Conservation (phyloP, 1,140 invertebrate species). For the Heterodera carotae region DNA sequence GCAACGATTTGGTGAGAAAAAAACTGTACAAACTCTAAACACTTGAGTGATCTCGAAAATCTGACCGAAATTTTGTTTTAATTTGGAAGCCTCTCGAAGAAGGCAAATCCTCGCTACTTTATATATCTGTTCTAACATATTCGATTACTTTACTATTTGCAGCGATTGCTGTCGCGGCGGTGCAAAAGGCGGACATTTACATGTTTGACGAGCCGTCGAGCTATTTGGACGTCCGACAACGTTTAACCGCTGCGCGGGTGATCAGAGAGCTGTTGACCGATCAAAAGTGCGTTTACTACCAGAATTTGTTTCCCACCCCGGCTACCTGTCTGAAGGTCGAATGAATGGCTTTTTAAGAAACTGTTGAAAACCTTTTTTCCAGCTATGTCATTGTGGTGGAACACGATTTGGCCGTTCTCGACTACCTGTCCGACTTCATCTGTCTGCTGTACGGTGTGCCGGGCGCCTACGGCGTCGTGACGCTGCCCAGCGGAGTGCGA, state of each 20-base stretch:
- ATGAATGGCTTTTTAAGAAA: not conserved
- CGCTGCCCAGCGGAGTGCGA: constrained; percentile 97
- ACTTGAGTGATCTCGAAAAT: no score
- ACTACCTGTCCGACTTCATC: constrained; percentile 98
- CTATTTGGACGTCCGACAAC: constrained; percentile 97
- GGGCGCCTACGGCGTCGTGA: constrained; percentile 97
- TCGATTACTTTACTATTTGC: not conserved
- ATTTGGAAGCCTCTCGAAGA: not conserved
- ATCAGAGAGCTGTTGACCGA: constrained; percentile 86
- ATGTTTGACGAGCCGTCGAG: constrained; percentile 99
- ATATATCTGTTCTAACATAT: no score
- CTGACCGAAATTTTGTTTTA: not conserved
- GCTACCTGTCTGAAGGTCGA: no score
- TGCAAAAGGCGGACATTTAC: constrained; percentile 96
- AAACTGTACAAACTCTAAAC: no score
- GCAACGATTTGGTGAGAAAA: constrained; percentile 79
- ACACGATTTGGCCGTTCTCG: constrained; percentile 96
- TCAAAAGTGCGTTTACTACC: constrained; percentile 82
- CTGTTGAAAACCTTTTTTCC: not conserved
- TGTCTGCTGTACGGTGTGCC: constrained; percentile 97
- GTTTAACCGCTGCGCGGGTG: constrained; percentile 90
- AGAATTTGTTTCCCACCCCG: no score
- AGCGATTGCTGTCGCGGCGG: constrained; percentile 80
- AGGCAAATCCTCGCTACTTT: no score
- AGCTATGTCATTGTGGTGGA: constrained; percentile 98